Evolutionary conservation across 2,888 invertebrate genomes (phyloP).

Genomic region (Xestia rhomboidea): DNA sequence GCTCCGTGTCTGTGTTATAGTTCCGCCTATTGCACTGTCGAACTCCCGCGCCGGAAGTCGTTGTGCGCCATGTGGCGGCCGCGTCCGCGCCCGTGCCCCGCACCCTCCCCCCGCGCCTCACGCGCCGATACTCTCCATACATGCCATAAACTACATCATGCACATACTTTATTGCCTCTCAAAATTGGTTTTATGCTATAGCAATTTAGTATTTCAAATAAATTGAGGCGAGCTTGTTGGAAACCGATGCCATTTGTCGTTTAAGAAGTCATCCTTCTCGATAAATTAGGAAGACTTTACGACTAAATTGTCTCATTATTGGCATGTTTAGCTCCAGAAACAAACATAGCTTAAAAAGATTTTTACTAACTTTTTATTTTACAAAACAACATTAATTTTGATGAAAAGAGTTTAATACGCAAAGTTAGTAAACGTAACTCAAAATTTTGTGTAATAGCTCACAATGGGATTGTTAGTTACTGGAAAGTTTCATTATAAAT

Average conservation of each 20-base stretch:
- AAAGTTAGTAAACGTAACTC: slow-evolving; percentile 27
- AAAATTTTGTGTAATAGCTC: slow-evolving; percentile 13
- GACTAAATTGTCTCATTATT: slow-evolving; percentile 18
- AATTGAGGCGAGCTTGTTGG: slow-evolving; percentile 57
- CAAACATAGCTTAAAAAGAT: slow-evolving; percentile 7
- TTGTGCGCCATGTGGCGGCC: slow-evolving; percentile 73
- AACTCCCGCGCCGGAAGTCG: slow-evolving; percentile 84
- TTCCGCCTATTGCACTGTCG: slow-evolving; percentile 82
- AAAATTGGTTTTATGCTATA: slow-evolving; percentile 69
- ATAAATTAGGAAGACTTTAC: slow-evolving; percentile 17
- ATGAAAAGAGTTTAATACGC: slow-evolving; percentile 18
- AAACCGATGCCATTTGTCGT: slow-evolving; percentile 33
- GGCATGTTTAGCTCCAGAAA: slow-evolving; percentile 2
- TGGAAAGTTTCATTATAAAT: slow-evolving; percentile 41
- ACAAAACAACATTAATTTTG: slow-evolving; percentile 9
- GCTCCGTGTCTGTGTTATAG: slow-evolving; percentile 78
- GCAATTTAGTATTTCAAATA: slow-evolving; percentile 62
- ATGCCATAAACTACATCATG: slow-evolving; percentile 54
- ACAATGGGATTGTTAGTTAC: slow-evolving; percentile 30
- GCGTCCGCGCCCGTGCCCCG: slow-evolving; percentile 40
- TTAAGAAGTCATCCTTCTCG: slow-evolving; percentile 6
- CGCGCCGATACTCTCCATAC: slow-evolving; percentile 45
- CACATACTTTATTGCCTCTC: slow-evolving; percentile 69
- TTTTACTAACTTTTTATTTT: not conserved
- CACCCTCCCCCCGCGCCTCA: not conserved